Evolutionary conservation across 2,888 invertebrate species (phyloP).

Genomic region (Stenolophus ochropezus): DNA sequence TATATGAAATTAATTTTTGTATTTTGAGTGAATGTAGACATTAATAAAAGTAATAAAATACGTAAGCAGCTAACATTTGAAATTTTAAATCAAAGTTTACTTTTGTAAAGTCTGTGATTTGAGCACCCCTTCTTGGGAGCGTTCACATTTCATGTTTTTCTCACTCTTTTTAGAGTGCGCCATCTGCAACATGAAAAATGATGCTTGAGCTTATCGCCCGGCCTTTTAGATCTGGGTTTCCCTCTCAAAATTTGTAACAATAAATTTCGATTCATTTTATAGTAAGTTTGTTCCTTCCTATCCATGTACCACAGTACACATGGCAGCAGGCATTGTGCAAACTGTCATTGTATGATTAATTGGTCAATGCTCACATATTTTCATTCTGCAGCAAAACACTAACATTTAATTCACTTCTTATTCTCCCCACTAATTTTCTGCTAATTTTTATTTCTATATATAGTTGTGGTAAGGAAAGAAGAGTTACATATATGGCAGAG

Average conservation of each 20-base stretch:
- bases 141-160: conserved; percentile 2
- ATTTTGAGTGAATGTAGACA: conserved; percentile 11
- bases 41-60: background rate
- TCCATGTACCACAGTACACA: conserved; percentile 42
- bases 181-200: conserved; percentile 54
- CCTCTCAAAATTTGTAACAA: conserved; percentile 53
- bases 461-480: too few relatives aligned
- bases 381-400: too few relatives aligned
- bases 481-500: too few relatives aligned
- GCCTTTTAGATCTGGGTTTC: conserved; percentile 52
- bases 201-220: conserved; percentile 43
- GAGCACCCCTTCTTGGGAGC: background rate
- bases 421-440: too few relatives aligned
- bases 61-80: background rate
- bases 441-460: too few relatives aligned
- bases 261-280: conserved; percentile 56
- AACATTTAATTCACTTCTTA: too few relatives aligned
- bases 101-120: conserved; percentile 20
- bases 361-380: too few relatives aligned
- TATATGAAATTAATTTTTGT: too few relatives aligned
- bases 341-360: conserved; percentile 57
- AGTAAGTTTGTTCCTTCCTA: conserved; percentile 44
- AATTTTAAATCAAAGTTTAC: background rate
- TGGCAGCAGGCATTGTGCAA: conserved; percentile 33
- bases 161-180: conserved; percentile 29